Base-by-base conservation (phyloP, 2,797 vertebrate genomes). In the Anabas testudineus region DNA sequence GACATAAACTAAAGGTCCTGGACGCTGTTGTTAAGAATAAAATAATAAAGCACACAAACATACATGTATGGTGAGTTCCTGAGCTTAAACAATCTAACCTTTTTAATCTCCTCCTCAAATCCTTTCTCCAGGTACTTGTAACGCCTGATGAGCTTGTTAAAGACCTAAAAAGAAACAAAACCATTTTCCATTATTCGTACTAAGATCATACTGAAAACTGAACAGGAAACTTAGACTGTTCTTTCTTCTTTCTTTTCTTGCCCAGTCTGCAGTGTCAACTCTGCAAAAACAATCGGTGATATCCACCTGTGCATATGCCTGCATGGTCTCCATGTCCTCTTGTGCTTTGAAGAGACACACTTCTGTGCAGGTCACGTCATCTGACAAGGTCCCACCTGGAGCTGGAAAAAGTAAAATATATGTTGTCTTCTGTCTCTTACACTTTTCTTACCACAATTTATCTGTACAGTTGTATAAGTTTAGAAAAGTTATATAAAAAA, bases 51-150 rank as follows among this genome's bases (percentile, higher is more conserved):
- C 46, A 41, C 5, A 65, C 18, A 60, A 49, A 22, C 24, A 10
- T 32, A 74, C 4, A 66, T 0, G 12, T 16, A 28, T 8, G 2
- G 2, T 2, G 4, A 24, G 18, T 47, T 68, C 21, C 4, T 55
- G 12, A 10, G 16, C n/a, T 55, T 10, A 41, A 8, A 57, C 39
- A 26, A 1, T 43, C 86, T 57, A 88, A 98, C 97, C 96, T 99
- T 99, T 94, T 98, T 99, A 55, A 99, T 96, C 93, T 99, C 97
- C 88, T 99, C 97, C 90, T 99, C 97, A 92, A 98, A 98, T 76
- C 97, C 96, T 93, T 98, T 99, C 93, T 99, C 97, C 94, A 98
- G 92, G 92, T 99, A 98, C 90, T 98, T 99, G 92, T 99, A 99
- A 88, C 97, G 97, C 93, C 97, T 95, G 93, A 99, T 98, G 85